Evolutionary conservation across 2,797 vertebrate species (phyloP).

Genomic region (Smutsia gigantea): DNA sequence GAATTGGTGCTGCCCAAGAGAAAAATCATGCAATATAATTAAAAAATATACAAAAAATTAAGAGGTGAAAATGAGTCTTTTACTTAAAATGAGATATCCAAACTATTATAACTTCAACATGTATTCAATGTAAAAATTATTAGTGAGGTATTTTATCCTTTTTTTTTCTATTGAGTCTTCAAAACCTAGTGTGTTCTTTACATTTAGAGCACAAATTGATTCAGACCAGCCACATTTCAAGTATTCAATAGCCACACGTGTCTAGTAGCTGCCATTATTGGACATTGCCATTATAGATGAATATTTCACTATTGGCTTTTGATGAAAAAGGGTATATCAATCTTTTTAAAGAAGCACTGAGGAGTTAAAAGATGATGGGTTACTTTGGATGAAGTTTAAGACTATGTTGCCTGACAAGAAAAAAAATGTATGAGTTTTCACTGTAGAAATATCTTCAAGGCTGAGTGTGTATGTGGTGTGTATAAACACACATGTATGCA

Average conservation of each 20-base stretch:
- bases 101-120: background rate
- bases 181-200: background rate
- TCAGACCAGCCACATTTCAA: background rate
- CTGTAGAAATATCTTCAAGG: background rate
- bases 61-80: background rate
- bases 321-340: background rate
- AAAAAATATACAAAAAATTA: background rate
- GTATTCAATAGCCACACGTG: accelerated
- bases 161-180: background rate
- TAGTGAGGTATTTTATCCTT: background rate
- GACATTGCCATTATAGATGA: background rate
- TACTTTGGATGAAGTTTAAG: background rate
- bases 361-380: background rate
- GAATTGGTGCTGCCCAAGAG: background rate
- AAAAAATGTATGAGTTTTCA: background rate
- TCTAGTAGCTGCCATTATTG: background rate
- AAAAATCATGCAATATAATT: background rate
- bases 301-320: background rate
- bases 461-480: background rate
- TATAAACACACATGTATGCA: background rate
- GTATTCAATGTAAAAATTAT: background rate
- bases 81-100: background rate
- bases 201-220: background rate
- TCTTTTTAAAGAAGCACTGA: background rate
- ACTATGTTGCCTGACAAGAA: background rate